Base-by-base conservation (phyloP, 1,140 invertebrate genomes). In the Ceratosolen solmsi region DNA sequence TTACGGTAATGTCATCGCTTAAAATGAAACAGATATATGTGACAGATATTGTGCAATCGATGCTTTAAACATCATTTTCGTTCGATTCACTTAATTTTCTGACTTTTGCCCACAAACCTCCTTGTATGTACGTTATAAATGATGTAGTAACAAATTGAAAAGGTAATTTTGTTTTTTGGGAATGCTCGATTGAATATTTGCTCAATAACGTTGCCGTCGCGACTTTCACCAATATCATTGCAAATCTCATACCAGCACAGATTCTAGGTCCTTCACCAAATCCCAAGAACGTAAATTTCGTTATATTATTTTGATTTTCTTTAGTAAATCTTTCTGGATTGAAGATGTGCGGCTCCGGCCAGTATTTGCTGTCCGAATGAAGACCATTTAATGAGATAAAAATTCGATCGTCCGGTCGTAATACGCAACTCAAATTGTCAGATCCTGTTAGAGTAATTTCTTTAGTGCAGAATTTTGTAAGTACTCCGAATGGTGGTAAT, bases 261-360 rank as follows among this genome's bases (percentile, higher is more conserved):
- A 92, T 91, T 65, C 93, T 89, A 0, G 92, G 90, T 4, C 94
- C 93, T 38, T 93, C 93, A 0, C 93, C 93, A 85, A 95, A 95
- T 1, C 94, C 93, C 30, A 95, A 83, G 84, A 91, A 94, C 1
- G 78, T 76, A 71, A 85, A 90, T 46, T 84, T 91, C 54, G 86
- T 88, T 4, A 92, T 84, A 22, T 81, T 80, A 17, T 83, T 75
- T 27, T 88, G 87, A 20, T 87, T 88, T 38, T 90, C 87, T 0
- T 92, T 89, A 8, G 87, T 84, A 84, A 96, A 96, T 83, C 95
- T 89, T 20, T 95, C 93, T 0, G 95, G 95, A 87, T 95, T 90
- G 86, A 95, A 96, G 20, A 86, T 86, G 9, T 94, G 91, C 2
- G 95, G 94, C 54, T 95, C 89, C 4, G 91, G 88, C 88, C 92